A percentile compares a stretch with the other conserved stretches of the same genome.
Conservation (phyloP, 2,888 invertebrate species). For the Ferdinandea cuprea region DNA sequence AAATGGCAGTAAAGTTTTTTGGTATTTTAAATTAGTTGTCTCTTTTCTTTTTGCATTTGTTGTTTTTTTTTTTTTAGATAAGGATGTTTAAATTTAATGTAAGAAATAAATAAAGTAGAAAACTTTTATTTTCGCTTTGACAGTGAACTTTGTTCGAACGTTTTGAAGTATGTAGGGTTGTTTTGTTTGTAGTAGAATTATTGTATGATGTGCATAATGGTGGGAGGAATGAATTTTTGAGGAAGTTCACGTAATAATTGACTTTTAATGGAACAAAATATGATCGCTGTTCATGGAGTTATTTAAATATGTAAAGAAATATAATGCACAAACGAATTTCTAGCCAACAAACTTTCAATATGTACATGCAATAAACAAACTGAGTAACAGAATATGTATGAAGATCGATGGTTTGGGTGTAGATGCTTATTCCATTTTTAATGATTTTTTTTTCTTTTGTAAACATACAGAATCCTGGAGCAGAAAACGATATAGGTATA, state of each 20-base stretch:
- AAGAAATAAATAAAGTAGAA: background rate
- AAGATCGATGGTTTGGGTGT: no score
- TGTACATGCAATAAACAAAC: no score
- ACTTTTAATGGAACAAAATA: no score
- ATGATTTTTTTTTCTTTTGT: no score
- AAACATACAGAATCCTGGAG: no score
- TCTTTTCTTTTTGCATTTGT: constrained; percentile 5
- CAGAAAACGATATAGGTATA: no score
- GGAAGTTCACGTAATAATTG: background rate
- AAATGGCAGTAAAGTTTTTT: constrained; percentile 68
- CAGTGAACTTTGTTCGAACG: constrained; percentile 8
- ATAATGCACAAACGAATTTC: no score
- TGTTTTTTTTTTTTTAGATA: constrained; percentile 1
- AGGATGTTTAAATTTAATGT: constrained; percentile 1
- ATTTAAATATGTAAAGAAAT: no score
- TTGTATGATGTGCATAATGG: background rate
- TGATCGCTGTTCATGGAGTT: no score
- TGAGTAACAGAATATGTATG: no score
- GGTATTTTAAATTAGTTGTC: constrained; percentile 56
- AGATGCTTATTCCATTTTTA: no score
- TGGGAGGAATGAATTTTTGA: background rate
- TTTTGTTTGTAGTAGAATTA: background rate
- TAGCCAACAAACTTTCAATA: no score
- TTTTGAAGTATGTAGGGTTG: background rate
- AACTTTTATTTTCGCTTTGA: background rate